Conservation (phyloP, 2,797 vertebrate genomes). For the Danio kyathit region DNA sequence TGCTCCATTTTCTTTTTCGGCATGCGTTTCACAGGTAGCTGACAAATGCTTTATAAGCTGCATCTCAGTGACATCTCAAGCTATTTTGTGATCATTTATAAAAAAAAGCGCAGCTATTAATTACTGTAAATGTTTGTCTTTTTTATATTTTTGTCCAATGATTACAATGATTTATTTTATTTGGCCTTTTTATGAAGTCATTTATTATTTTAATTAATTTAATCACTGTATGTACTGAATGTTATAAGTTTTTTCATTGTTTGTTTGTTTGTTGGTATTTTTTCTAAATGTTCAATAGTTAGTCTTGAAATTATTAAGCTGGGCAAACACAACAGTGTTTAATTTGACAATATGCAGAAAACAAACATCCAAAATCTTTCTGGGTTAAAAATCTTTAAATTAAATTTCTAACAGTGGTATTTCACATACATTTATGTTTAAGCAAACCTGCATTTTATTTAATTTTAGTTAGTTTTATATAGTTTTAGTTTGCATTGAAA, state of each 20-base stretch:
- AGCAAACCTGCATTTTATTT: too few species aligned
- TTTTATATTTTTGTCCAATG: not conserved
- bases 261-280: not conserved
- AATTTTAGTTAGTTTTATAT: too few species aligned
- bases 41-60: not conserved
- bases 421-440: too few species aligned
- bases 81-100: not conserved
- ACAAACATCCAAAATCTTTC: too few species aligned
- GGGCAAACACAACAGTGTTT: too few species aligned
- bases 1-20: too few species aligned
- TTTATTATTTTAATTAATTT: too few species aligned
- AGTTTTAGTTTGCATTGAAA: too few species aligned
- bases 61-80: not conserved
- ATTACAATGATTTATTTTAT: not conserved
- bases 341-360: too few species aligned
- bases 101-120: not conserved
- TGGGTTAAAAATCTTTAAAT: too few species aligned
- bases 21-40: not conserved
- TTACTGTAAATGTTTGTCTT: conserved; percentile 1
- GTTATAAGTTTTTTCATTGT: not conserved
- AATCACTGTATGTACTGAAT: not conserved
- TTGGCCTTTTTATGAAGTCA: not conserved
- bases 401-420: too few species aligned
- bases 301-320: too few species aligned
- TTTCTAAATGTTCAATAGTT: not conserved